These are phyloP conservation scores for Chloroclysta siterata DNA, from an alignment of 2,888 invertebrate genomes.

Conservation along the genomic window DNA sequence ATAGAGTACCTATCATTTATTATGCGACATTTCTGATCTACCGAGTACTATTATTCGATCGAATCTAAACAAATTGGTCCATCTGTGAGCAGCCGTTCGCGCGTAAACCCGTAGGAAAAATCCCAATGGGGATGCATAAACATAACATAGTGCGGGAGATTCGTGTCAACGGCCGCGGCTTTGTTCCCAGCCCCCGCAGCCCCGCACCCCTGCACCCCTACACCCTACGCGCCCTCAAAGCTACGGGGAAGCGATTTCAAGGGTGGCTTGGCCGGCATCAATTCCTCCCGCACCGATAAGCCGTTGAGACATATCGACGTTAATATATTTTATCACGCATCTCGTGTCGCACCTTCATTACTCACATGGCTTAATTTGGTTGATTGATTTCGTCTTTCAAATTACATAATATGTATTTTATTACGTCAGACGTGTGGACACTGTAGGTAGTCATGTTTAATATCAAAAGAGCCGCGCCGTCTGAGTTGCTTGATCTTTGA, in stretches of 20 bases:
- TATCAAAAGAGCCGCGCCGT: constrained; percentile 1
- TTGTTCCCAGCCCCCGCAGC: constrained; percentile 53
- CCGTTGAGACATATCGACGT: constrained; percentile 69
- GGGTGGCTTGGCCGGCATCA: constrained; percentile 69
- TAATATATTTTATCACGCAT: constrained; percentile 66
- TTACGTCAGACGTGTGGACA: background rate
- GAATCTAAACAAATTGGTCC: constrained; percentile 65
- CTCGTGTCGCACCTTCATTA: constrained; percentile 54
- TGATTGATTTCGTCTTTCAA: constrained; percentile 52
- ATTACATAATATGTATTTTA: constrained; percentile 37
- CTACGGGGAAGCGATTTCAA: constrained; percentile 73
- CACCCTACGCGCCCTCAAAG: constrained; percentile 50
- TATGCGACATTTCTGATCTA: constrained; percentile 17
- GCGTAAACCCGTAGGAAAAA: constrained; percentile 70
- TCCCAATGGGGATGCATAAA: constrained; percentile 75
- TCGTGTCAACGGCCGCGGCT: constrained; percentile 81
- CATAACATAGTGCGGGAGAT: constrained; percentile 77
- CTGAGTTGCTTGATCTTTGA: constrained; percentile 14
- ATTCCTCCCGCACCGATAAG: constrained; percentile 68
- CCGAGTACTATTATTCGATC: constrained; percentile 49
- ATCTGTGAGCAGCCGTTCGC: constrained; percentile 67
- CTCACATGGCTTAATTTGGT: constrained; percentile 57
- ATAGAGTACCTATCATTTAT: no score
- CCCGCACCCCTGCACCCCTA: constrained; percentile 38
- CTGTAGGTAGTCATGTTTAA: background rate